Evolutionary conservation across 2,797 vertebrate genomes (phyloP).

Genomic region (Crypturellus tataupa): DNA sequence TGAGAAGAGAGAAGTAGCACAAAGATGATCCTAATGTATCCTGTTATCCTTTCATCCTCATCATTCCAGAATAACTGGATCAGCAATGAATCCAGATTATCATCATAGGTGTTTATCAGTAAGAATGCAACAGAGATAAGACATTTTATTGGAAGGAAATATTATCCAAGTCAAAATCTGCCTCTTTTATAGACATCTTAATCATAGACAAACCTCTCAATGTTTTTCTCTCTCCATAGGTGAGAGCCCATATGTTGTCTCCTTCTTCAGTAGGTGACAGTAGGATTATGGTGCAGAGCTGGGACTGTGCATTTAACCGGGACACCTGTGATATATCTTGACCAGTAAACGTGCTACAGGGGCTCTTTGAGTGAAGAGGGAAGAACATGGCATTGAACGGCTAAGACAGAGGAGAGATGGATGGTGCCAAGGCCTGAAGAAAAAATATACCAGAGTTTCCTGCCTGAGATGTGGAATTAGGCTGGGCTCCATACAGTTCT

Average conservation of each 20-base stretch:
- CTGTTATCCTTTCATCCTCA: neutral
- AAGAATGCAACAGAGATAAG: neutral
- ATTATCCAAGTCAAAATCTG: accelerated
- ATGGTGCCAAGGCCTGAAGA: too few relatives aligned
- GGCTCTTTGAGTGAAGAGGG: neutral
- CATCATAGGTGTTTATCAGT: neutral
- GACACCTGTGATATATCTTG: neutral
- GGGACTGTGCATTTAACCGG: neutral
- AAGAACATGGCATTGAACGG: neutral
- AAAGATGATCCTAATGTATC: neutral
- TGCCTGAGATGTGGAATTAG: neutral
- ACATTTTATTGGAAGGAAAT: neutral
- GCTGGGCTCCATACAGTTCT: neutral
- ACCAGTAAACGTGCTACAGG: neutral
- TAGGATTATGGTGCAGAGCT: neutral
- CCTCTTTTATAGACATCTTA: neutral
- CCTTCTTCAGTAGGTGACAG: neutral
- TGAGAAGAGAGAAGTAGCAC: neutral
- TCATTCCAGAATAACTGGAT: neutral
- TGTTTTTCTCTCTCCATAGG: neutral
- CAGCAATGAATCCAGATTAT: too few relatives aligned
- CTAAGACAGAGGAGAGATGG: neutral
- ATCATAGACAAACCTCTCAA: neutral
- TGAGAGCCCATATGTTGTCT: neutral
- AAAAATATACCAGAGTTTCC: neutral